These are phyloP conservation scores for Ochropleura plecta DNA, from an alignment of 2,888 invertebrate species.

Conservation along the genomic window DNA sequence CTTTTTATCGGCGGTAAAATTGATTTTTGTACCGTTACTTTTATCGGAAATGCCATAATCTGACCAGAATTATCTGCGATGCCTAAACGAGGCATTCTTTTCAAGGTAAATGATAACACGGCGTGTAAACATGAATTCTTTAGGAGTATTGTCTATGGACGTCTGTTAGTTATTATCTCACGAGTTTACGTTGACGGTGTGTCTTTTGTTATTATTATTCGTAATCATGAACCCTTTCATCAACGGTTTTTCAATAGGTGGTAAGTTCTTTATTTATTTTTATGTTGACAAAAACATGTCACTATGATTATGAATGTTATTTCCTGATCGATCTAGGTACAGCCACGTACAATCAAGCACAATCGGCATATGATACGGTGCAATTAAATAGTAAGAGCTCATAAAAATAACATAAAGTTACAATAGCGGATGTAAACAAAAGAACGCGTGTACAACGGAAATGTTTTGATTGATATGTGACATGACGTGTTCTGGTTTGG, in stretches of 20 bases:
- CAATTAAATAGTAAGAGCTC: conserved; percentile 31
- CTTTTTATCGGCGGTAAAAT: conserved; percentile 31
- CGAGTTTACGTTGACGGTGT: conserved; percentile 32
- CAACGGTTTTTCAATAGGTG: conserved; percentile 74
- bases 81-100: conserved; percentile 70
- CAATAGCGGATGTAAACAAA: conserved; percentile 33
- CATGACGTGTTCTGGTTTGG: conserved; percentile 38
- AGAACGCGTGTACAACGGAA: conserved; percentile 17
- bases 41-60: conserved; percentile 46
- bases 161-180: conserved; percentile 49
- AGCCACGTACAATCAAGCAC: conserved; percentile 14
- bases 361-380: conserved; percentile 26
- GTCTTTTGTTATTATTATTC: conserved; percentile 29
- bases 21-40: conserved; percentile 33
- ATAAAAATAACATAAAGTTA: conserved; percentile 43
- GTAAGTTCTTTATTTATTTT: conserved; percentile 64
- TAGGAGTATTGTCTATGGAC: conserved; percentile 40
- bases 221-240: conserved; percentile 80
- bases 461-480: conserved; percentile 42
- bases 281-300: neutral
- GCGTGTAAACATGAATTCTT: conserved; percentile 62
- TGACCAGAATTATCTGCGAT: conserved; percentile 69
- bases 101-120: conserved; percentile 75
- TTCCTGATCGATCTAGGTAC: neutral
- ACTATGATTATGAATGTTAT: neutral